These are phyloP conservation scores for Amniataba percoides DNA, from an alignment of 2,797 vertebrate species.

Conservation along the genomic window DNA sequence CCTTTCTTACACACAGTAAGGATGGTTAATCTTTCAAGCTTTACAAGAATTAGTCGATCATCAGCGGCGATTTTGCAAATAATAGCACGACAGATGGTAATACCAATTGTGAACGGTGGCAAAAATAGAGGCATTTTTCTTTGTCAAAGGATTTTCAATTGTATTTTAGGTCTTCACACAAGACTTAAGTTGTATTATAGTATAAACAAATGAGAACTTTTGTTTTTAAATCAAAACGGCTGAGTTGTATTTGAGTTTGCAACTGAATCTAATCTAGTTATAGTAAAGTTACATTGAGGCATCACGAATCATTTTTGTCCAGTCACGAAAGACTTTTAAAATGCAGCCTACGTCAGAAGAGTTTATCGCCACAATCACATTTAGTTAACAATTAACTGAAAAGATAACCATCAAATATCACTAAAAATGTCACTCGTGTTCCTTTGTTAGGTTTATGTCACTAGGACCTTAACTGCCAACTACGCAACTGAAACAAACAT, in stretches of 20 bases:
- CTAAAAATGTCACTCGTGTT: constrained; percentile 69
- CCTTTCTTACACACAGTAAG: constrained; percentile 66
- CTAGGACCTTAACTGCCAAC: constrained; percentile 62
- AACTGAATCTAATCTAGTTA: constrained; percentile 59
- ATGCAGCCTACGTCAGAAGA: constrained; percentile 71
- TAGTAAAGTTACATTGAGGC: constrained; percentile 64
- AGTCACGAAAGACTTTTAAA: constrained; percentile 69
- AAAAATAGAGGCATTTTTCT: constrained; percentile 66
- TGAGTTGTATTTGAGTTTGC: constrained; percentile 58
- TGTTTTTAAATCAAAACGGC: constrained; percentile 53
- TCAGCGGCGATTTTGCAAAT: constrained; percentile 59
- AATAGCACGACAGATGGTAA: constrained; percentile 50
- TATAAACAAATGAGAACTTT: constrained; percentile 58
- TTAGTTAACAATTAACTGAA: constrained; percentile 73
- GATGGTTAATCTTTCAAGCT: constrained; percentile 60
- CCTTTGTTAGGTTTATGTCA: constrained; percentile 65
- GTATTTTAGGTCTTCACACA: constrained; percentile 62
- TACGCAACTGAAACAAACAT: constrained; percentile 76
- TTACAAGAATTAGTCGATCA: constrained; percentile 62
- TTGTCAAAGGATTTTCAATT: constrained; percentile 50
- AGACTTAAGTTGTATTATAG: constrained; percentile 60
- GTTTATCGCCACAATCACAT: constrained; percentile 78
- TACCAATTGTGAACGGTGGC: constrained; percentile 59
- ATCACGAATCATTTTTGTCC: constrained; percentile 64
- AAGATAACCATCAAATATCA: constrained; percentile 69